Conservation (phyloP, 2,888 invertebrate species). For the Troglohyphantes excavatus region DNA sequence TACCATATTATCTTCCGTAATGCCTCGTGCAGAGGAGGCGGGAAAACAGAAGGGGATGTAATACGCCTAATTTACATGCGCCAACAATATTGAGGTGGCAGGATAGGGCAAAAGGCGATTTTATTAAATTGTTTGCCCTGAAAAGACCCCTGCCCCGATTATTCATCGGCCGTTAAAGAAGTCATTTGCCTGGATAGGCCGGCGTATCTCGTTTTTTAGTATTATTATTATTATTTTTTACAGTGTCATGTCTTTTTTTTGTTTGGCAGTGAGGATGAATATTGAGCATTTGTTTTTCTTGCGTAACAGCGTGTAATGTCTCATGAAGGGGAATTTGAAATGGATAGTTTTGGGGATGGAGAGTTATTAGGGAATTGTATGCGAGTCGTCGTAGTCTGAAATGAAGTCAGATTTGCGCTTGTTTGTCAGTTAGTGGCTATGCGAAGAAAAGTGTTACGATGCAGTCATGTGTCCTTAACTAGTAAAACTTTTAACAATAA, state of each 20-base stretch:
- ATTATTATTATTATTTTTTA: background rate
- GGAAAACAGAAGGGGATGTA: constrained; percentile 63
- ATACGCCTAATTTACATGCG: constrained; percentile 79
- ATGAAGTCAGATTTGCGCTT: too few species aligned
- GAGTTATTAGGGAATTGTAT: background rate
- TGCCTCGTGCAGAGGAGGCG: constrained; percentile 50
- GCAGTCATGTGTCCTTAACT: too few species aligned
- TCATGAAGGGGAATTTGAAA: background rate
- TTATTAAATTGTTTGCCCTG: constrained; percentile 79
- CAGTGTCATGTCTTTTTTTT: background rate
- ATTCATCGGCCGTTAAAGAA: constrained; percentile 78
- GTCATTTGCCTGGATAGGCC: constrained; percentile 70
- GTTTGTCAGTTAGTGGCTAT: too few species aligned
- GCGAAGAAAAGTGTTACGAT: too few species aligned
- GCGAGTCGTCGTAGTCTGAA: too few species aligned
- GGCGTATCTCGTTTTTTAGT: background rate
- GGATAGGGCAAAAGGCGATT: constrained; percentile 79
- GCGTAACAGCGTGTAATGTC: constrained; percentile 4
- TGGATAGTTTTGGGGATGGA: background rate
- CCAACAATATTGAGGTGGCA: constrained; percentile 79
- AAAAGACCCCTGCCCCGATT: constrained; percentile 70
- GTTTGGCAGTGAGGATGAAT: background rate
- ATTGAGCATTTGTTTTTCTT: background rate
- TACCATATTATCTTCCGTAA: constrained; percentile 79
- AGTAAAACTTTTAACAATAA: too few species aligned